phyloP scores from a whole-genome alignment of 2,797 vertebrate species.

The Myotis planiceps region DNA sequence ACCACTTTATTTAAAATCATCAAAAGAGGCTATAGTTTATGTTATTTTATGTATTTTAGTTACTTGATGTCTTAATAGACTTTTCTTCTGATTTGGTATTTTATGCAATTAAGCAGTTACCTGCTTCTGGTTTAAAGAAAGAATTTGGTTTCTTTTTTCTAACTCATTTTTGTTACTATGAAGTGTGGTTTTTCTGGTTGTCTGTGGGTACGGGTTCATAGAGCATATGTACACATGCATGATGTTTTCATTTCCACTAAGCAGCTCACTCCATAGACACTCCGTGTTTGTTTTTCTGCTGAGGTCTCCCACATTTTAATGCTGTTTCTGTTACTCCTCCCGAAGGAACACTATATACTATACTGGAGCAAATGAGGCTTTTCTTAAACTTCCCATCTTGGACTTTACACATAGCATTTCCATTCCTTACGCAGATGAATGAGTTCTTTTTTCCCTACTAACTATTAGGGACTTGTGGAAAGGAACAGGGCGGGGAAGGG shows the following conservation, averaged over 20 bases:
- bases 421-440: neutral
- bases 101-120: neutral
- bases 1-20: neutral
- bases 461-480: neutral
- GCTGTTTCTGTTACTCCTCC: neutral
- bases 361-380: conserved; percentile 33
- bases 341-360: neutral
- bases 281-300: conserved; percentile 42
- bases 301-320: neutral
- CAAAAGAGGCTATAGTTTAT: neutral
- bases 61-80: neutral
- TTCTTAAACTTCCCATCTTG: neutral
- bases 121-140: neutral
- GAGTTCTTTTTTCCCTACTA: conserved; percentile 11
- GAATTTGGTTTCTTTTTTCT: neutral
- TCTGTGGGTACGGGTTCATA: neutral
- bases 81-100: neutral
- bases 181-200: neutral
- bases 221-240: neutral
- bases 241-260: conserved; percentile 44
- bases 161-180: neutral
- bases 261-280: neutral
- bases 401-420: neutral
- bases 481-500: conserved; percentile 22
- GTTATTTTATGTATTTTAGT: neutral